phyloP scores from a whole-genome alignment of 2,113 vertebrate species.

The Thomomys bottae region DNA sequence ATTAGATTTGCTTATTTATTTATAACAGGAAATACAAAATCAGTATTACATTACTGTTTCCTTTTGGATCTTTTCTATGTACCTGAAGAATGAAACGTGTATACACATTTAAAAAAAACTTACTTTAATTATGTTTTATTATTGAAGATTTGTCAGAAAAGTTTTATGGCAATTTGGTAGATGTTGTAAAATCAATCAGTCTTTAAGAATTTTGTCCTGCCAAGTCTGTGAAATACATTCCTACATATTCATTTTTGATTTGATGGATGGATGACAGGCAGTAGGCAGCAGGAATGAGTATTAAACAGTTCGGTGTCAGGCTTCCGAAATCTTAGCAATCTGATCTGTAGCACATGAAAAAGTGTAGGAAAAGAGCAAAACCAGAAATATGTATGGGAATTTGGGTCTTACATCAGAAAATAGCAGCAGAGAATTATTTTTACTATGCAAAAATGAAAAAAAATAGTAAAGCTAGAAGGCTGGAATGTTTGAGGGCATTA shows the following conservation, averaged over 20 bases:
- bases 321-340: constrained; percentile 64
- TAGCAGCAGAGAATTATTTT: neutral
- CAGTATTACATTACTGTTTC: constrained; percentile 30
- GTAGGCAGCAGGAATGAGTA: constrained; percentile 71
- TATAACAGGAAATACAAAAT: constrained; percentile 34
- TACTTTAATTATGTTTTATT: constrained; percentile 65
- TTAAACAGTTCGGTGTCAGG: constrained; percentile 66
- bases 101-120: neutral
- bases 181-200: constrained; percentile 72
- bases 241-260: constrained; percentile 69
- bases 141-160: constrained; percentile 25
- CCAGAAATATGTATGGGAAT: constrained; percentile 67
- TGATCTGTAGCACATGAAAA: constrained; percentile 70
- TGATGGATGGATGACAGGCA: constrained; percentile 74
- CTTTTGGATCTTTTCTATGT: constrained; percentile 26
- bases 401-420: constrained; percentile 64
- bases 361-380: constrained; percentile 69
- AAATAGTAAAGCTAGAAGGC: neutral
- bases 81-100: constrained; percentile 11
- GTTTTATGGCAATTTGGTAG: constrained; percentile 73
- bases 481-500: neutral
- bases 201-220: constrained; percentile 68
- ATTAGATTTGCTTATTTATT: constrained; percentile 39
- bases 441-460: neutral
- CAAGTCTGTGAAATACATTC: constrained; percentile 67